Base-by-base conservation (phyloP, 2,113 vertebrate species). In the Rynchops niger region DNA sequence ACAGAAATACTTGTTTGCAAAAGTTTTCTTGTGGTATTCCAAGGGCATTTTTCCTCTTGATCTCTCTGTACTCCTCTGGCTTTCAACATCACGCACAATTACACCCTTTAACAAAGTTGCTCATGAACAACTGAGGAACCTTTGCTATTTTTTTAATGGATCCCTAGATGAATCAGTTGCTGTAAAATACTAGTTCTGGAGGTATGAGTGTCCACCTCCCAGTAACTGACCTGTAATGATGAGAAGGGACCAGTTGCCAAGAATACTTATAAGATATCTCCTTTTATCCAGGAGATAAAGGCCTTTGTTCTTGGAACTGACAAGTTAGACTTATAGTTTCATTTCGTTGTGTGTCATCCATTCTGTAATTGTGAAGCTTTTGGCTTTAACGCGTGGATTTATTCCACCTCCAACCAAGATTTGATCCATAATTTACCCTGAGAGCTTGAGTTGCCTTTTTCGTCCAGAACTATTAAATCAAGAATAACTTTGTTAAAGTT, bases 241-340 rank as follows among this genome's bases (percentile, higher is more conserved):
- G 13, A 92, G 40, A 83, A 88, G 26, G 34, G 12, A 88, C 17
- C 38, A 36, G 14, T 50, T 90, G 94, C 92, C 92, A 90, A 83
- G 76, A 90, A 67, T 71, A 55, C 26, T 88, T 88, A 62, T 0
- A 58, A 70, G n/a, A 22, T n/a, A 93, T 50, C 45, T 90, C 67
- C 67, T 93, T 95, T 94, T 55, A 88, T 92, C n/a, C n/a, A 43
- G 43, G 30, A 90, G 76, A 90, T 67, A 72, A 97, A 90, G 79
- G 47, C 55, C 19, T 86, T 95, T 95, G 76, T 90, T 95, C 90
- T 77, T 81, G 42, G 59, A 93, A 73, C 20, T 93, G 96, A 86
- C 90, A 94, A 90, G 63, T 52, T 38, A 83, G 82, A 92, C 42
- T 94, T 96, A 88, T 42, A 74, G 59, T 93, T 94, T 90, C 82